Evolutionary conservation across 2,797 vertebrate genomes (phyloP).

Genomic region (Toxotes lorentzi): DNA sequence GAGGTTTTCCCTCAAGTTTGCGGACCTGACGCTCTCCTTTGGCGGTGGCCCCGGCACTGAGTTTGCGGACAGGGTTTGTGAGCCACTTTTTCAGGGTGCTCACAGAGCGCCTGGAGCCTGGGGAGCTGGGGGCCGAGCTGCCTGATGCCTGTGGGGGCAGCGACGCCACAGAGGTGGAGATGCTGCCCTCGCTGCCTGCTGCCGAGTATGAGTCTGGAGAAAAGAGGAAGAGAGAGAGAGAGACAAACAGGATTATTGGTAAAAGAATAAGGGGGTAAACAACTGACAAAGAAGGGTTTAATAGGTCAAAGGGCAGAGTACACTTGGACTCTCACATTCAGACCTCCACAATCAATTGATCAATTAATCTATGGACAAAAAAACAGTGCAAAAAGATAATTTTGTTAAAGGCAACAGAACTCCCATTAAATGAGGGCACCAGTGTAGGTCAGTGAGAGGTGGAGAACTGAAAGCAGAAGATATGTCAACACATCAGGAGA

Average conservation of each 20-base stretch:
- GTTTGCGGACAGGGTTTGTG: conserved; percentile 91
- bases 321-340: conserved; percentile 12
- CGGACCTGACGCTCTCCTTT: conserved; percentile 86
- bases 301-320: conserved; percentile 35
- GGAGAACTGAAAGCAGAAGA: conserved; percentile 33
- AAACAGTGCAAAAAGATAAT: conserved; percentile 25
- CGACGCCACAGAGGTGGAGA: conserved; percentile 91
- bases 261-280: background rate
- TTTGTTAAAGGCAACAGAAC: conserved; percentile 7
- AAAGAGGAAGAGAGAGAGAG: conserved; percentile 21
- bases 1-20: conserved; percentile 82
- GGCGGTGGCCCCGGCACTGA: conserved; percentile 83
- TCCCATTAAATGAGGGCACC: conserved; percentile 15
- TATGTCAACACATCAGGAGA: conserved; percentile 35
- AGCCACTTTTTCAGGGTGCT: conserved; percentile 94
- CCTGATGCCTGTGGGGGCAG: conserved; percentile 89
- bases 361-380: conserved; percentile 22
- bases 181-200: conserved; percentile 92
- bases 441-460: conserved; percentile 23
- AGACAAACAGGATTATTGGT: conserved; percentile 1
- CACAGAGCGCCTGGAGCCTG: conserved; percentile 88
- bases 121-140: conserved; percentile 91
- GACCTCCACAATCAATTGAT: conserved; percentile 19
- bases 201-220: conserved; percentile 91
- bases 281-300: conserved; percentile 15